Conservation (phyloP, 2,113 vertebrate species). For the Egretta garzetta region DNA sequence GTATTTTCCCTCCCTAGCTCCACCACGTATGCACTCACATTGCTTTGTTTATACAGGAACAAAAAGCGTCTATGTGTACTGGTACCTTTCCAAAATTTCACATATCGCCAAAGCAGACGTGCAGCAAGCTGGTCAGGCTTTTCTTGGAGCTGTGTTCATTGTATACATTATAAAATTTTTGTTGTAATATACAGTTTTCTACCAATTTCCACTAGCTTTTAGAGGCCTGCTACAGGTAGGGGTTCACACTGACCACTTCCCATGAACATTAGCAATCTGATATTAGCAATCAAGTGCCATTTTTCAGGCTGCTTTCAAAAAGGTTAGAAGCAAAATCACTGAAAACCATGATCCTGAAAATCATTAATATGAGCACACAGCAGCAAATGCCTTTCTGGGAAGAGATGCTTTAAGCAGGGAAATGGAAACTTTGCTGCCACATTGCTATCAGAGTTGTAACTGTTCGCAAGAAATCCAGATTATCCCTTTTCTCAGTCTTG, state of each 20-base stretch:
- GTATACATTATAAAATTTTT: not conserved
- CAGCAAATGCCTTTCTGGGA: not conserved
- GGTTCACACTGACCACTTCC: not conserved
- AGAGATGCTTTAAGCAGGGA: not conserved
- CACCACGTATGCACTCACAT: not conserved
- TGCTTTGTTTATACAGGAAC: conserved; percentile 22
- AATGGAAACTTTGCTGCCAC: not conserved
- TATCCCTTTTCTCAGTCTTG: not conserved
- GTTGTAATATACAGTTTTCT: not conserved
- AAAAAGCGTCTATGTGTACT: not conserved
- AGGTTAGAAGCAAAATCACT: not conserved
- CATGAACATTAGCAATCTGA: not conserved
- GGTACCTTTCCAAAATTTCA: not conserved
- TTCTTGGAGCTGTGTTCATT: not conserved
- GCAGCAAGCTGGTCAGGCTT: not conserved
- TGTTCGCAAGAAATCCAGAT: not conserved
- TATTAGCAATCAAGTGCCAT: not conserved
- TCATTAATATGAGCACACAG: not conserved
- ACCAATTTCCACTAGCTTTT: not conserved
- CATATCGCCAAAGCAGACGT: not conserved
- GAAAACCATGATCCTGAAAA: not conserved
- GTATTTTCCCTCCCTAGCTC: not conserved
- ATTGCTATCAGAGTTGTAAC: not conserved
- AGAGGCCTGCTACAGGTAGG: not conserved
- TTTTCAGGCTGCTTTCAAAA: not conserved